Percentiles rank a stretch among this genome's conserved stretches.
phyloP scores from a whole-genome alignment of 2,797 vertebrate species.

The Dromococcyx pavoninus region DNA sequence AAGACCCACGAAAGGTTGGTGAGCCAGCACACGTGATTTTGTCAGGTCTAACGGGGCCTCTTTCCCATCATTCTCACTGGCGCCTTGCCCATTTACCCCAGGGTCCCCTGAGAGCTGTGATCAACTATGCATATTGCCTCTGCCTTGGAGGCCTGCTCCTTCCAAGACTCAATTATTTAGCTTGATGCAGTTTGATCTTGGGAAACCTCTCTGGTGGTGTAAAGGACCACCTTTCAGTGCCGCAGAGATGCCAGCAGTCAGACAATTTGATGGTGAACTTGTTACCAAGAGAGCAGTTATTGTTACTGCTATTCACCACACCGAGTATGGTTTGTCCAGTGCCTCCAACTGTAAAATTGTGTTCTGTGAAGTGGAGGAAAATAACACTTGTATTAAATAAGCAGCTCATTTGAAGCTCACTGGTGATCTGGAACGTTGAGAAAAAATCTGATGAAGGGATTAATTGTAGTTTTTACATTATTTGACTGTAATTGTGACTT shows the following conservation, averaged over 20 bases:
- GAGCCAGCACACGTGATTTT: background rate
- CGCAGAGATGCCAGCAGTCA: background rate
- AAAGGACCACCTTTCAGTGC: background rate
- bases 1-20: background rate
- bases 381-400: too few relatives aligned
- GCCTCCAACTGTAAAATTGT: background rate
- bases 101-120: background rate
- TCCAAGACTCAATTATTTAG: background rate
- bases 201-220: background rate
- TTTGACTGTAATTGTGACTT: background rate
- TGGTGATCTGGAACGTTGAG: background rate
- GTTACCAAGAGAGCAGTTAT: background rate
- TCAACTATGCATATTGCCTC: background rate
- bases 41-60: background rate
- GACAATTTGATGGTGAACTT: background rate
- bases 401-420: background rate
- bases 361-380: background rate
- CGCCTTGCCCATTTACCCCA: background rate
- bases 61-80: background rate
- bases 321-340: background rate
- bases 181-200: background rate
- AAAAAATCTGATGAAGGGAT: background rate
- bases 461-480: background rate
- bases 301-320: background rate
- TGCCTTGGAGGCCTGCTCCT: background rate